These are phyloP conservation scores for Archocentrus centrarchus DNA, from an alignment of 2,113 vertebrate species.

Conservation along the genomic window DNA sequence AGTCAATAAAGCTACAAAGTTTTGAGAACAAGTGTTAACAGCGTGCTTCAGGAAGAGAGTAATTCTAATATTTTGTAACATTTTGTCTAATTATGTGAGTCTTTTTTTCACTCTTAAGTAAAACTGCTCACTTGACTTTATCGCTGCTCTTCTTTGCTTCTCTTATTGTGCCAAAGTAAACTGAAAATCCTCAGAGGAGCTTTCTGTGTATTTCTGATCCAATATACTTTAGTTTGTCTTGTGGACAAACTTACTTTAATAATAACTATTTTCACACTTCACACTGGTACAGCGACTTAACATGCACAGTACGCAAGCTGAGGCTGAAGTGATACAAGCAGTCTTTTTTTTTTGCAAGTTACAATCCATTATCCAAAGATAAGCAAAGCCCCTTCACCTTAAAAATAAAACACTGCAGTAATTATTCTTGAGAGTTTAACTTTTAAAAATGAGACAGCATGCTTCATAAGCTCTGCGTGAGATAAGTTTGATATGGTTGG, in stretches of 20 bases:
- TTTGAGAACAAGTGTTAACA: conserved; percentile 53
- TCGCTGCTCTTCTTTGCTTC: conserved; percentile 66
- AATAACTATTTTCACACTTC: conserved; percentile 44
- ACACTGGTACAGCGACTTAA: not conserved
- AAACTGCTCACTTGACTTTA: conserved; percentile 70
- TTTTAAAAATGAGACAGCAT: not conserved
- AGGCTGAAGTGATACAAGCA: not conserved
- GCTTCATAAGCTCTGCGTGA: not conserved
- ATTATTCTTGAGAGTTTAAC: conserved; percentile 4
- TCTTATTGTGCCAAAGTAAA: conserved; percentile 69
- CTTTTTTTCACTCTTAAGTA: conserved; percentile 54
- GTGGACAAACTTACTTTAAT: conserved; percentile 62
- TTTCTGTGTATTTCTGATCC: conserved; percentile 57
- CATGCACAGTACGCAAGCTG: not conserved
- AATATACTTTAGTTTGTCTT: conserved; percentile 54
- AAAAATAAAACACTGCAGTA: not conserved
- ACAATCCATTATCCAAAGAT: not conserved
- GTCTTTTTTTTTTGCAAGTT: not conserved
- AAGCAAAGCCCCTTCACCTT: not conserved
- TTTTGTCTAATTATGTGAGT: conserved; percentile 28
- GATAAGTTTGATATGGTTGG: not conserved
- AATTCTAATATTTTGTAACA: conserved; percentile 6
- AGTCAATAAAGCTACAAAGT: conserved; percentile 58
- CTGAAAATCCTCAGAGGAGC: conserved; percentile 69
- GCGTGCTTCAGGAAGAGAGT: conserved; percentile 54